Evolutionary conservation across 2,888 invertebrate species (phyloP).

Genomic region (Encarsia formosa): DNA sequence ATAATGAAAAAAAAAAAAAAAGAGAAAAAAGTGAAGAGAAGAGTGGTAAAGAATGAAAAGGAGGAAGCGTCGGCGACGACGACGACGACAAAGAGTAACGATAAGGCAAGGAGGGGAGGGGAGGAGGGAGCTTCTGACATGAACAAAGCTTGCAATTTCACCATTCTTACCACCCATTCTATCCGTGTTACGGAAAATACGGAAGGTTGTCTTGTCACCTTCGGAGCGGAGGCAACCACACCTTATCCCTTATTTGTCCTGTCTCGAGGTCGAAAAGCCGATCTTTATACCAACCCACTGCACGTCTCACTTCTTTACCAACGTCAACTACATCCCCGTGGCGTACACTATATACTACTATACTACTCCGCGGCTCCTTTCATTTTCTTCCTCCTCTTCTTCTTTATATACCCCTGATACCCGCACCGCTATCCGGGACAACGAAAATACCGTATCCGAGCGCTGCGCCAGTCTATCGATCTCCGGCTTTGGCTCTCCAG

Average conservation of each 20-base stretch:
- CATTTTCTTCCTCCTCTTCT: too few species aligned
- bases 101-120: constrained; percentile 23
- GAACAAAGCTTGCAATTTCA: constrained; percentile 47
- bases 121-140: constrained; percentile 36
- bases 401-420: too few species aligned
- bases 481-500: too few species aligned
- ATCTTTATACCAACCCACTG: constrained; percentile 9
- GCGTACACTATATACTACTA: too few species aligned
- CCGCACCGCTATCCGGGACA: too few species aligned
- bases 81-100: constrained; percentile 16
- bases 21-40: constrained; percentile 6
- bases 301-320: too few species aligned
- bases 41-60: constrained; percentile 15
- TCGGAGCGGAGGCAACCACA: constrained; percentile 5
- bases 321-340: too few species aligned
- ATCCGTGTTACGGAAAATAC: constrained; percentile 36
- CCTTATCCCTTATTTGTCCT: constrained; percentile 23
- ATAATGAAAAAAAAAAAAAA: constrained; percentile 23
- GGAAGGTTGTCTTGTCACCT: constrained; percentile 36
- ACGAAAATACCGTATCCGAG: too few species aligned
- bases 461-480: too few species aligned
- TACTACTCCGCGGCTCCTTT: too few species aligned
- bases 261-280: constrained; percentile 23
- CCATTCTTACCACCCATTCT: constrained; percentile 35
- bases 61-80: constrained; percentile 20